Evolutionary conservation across 1,140 invertebrate genomes (phyloP).

Genomic region (Hyles vespertilio): DNA sequence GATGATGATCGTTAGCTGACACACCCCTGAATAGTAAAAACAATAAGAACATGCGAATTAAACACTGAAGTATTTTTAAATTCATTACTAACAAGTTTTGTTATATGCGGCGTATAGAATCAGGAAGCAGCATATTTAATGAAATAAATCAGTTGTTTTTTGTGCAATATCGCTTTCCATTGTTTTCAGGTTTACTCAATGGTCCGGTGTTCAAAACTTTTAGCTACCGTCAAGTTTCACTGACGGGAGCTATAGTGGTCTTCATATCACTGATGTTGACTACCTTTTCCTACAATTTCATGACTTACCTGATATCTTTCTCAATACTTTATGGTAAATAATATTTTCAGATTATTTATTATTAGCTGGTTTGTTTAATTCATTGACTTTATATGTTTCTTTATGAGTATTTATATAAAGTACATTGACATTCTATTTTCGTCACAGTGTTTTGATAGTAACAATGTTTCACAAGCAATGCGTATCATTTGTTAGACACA

Average conservation of each 20-base stretch:
- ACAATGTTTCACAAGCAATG: too few species aligned
- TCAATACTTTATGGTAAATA: conserved; percentile 77
- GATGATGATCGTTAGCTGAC: too few species aligned
- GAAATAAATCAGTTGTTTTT: too few species aligned
- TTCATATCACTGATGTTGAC: conserved; percentile 75
- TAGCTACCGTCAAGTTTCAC: conserved; percentile 79
- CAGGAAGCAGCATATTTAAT: too few species aligned
- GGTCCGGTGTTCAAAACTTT: conserved; percentile 80
- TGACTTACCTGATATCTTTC: conserved; percentile 78
- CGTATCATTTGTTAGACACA: too few species aligned
- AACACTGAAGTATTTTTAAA: not conserved
- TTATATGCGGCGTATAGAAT: not conserved
- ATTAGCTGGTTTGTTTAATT: not conserved
- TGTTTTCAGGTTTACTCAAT: conserved; percentile 78
- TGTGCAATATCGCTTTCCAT: not conserved
- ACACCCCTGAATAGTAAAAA: too few species aligned
- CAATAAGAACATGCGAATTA: too few species aligned
- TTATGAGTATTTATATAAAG: too few species aligned
- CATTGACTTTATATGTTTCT: not conserved
- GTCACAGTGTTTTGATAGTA: too few species aligned
- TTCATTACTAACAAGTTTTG: conserved; percentile 2
- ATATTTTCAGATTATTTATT: not conserved
- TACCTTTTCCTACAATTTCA: conserved; percentile 77
- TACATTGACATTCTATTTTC: too few species aligned
- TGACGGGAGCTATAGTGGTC: conserved; percentile 76